phyloP scores from a whole-genome alignment of 1,140 invertebrate genomes.

The Drosophila sproati region DNA sequence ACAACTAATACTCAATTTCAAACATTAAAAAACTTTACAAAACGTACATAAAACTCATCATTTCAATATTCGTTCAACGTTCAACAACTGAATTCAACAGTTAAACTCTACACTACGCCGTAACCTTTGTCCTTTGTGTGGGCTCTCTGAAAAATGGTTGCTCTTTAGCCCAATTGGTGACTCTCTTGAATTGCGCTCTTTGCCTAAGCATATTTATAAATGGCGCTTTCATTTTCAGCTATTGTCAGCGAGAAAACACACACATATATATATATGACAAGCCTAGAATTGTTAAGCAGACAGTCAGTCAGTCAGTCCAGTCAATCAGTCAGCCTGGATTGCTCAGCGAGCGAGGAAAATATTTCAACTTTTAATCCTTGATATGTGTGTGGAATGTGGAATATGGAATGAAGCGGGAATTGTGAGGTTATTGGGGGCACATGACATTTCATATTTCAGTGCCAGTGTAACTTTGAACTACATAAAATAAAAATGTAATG shows the following conservation, averaged over 20 bases:
- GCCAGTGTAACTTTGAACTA: not conserved
- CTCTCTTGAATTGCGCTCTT: slow-evolving; percentile 33
- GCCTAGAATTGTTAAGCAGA: slow-evolving; percentile 34
- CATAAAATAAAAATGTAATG: not conserved
- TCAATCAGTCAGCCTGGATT: not conserved
- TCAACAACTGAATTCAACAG: slow-evolving; percentile 53
- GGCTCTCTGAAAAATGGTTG: slow-evolving; percentile 24
- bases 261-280: slow-evolving; percentile 46
- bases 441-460: slow-evolving; percentile 19
- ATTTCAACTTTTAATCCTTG: slow-evolving; percentile 49
- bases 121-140: slow-evolving; percentile 9
- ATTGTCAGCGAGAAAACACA: slow-evolving; percentile 43
- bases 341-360: slow-evolving; percentile 21
- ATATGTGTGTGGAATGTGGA: not conserved
- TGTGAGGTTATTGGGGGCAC: not conserved
- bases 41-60: not conserved
- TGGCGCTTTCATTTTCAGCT: slow-evolving; percentile 71
- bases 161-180: slow-evolving; percentile 11
- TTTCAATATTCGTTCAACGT: not conserved
- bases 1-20: not conserved
- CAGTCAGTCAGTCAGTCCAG: slow-evolving; percentile 33
- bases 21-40: not conserved
- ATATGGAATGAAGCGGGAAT: not conserved
- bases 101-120: slow-evolving; percentile 59
- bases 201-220: slow-evolving; percentile 25